Percentiles rank a stretch among this genome's conserved stretches.
phyloP scores from a whole-genome alignment of 1,140 invertebrate species.

The Physella acuta region DNA sequence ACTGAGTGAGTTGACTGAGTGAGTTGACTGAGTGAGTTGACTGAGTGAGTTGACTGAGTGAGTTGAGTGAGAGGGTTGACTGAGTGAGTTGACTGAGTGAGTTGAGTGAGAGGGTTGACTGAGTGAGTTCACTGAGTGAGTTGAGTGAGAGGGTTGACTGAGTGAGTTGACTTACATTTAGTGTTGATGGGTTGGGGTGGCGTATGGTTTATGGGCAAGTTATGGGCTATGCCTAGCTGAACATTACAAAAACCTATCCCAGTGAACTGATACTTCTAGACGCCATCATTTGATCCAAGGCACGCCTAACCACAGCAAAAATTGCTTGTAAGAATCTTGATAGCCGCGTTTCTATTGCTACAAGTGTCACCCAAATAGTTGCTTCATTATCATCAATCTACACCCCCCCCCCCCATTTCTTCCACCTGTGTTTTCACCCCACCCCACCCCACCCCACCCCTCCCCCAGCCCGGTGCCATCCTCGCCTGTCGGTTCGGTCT shows the following conservation, averaged over 20 bases:
- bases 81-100: no score
- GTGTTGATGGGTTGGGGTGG: no score
- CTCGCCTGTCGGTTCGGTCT: no score
- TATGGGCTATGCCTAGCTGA: not conserved
- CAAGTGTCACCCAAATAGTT: not conserved
- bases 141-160: no score
- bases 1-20: not conserved
- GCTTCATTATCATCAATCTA: not conserved
- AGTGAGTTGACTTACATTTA: no score
- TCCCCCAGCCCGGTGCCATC: not conserved
- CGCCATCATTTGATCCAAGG: not conserved
- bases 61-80: no score
- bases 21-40: not conserved
- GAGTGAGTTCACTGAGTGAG: no score
- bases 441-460: not conserved
- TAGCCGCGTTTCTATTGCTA: not conserved
- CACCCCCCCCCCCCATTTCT: not conserved
- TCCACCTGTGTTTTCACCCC: not conserved
- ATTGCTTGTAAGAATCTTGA: not conserved
- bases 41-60: no score
- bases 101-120: no score
- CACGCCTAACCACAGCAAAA: not conserved
- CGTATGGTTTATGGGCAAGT: no score
- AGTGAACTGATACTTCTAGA: not conserved
- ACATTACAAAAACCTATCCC: not conserved